Conservation (phyloP, 2,113 vertebrate species). For the Microtus ochrogaster region DNA sequence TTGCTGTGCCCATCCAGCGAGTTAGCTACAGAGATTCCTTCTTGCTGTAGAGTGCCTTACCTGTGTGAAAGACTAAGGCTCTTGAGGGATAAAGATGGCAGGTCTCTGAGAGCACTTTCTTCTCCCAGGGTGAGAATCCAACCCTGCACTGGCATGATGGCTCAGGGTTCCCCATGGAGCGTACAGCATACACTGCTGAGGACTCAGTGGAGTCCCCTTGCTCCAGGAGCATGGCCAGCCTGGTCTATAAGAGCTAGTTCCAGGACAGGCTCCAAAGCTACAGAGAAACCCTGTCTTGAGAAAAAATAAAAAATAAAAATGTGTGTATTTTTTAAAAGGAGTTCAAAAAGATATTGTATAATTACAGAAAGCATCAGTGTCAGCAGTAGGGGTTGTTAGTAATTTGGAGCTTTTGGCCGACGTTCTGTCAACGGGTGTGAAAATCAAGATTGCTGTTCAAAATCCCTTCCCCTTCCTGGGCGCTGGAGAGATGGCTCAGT, state of each 20-base stretch:
- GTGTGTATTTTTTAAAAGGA: not conserved
- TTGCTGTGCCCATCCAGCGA: not conserved
- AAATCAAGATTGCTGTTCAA: not conserved
- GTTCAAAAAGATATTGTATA: not conserved
- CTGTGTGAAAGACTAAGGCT: not conserved
- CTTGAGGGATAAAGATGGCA: not conserved
- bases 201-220: not conserved
- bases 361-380: not conserved
- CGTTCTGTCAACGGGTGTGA: not conserved
- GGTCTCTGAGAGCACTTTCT: not conserved
- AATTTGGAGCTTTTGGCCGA: not conserved
- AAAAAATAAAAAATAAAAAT: not conserved
- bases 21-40: not conserved
- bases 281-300: no score
- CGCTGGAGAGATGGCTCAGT: not conserved
- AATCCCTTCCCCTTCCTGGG: not conserved
- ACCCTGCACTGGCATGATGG: not conserved
- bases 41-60: not conserved
- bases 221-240: not conserved
- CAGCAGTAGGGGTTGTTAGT: accelerated
- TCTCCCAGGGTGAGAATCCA: not conserved
- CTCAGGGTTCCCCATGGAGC: not conserved
- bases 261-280: no score
- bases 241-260: no score
- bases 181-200: not conserved